A percentile compares a stretch with the other conserved stretches of the same genome.
phyloP scores from a whole-genome alignment of 2,797 vertebrate genomes.

The Heteromormyrus szaboi region DNA sequence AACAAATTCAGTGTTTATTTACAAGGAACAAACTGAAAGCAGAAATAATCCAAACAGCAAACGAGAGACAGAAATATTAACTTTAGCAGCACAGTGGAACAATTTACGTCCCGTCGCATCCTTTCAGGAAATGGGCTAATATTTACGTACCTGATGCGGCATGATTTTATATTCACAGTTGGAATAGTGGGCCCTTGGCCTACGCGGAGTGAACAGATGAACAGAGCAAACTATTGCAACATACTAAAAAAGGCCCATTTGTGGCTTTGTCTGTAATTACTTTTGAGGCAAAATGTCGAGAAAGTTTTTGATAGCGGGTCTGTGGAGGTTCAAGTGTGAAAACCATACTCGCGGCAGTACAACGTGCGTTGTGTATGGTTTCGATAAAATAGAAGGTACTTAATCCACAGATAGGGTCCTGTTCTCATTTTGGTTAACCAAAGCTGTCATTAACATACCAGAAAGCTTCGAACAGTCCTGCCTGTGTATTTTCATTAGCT shows the following conservation, averaged over 20 bases:
- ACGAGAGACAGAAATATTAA: not conserved
- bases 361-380: conserved; percentile 13
- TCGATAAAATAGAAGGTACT: conserved; percentile 20
- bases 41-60: not conserved
- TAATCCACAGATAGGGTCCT: conserved; percentile 42
- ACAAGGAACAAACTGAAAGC: not conserved
- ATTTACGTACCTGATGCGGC: not conserved
- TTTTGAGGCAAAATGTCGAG: conserved; percentile 3
- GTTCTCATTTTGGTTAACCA: conserved; percentile 56
- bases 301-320: conserved; percentile 1
- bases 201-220: conserved; percentile 4
- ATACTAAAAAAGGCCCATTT: conserved; percentile 8
- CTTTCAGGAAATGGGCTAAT: conserved; percentile 17
- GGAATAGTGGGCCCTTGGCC: conserved; percentile 21
- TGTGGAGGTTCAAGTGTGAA: not conserved
- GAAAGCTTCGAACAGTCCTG: conserved; percentile 45
- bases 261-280: not conserved
- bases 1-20: not conserved
- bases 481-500: conserved; percentile 41
- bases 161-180: conserved; percentile 16
- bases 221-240: not conserved
- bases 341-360: conserved; percentile 41
- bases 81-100: not conserved
- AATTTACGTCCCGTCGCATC: conserved; percentile 3
- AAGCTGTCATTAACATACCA: conserved; percentile 53